A percentile compares a stretch with the other conserved stretches of the same genome.
Conservation (phyloP, 2,113 vertebrate species). For the Phrynosoma platyrhinos region DNA sequence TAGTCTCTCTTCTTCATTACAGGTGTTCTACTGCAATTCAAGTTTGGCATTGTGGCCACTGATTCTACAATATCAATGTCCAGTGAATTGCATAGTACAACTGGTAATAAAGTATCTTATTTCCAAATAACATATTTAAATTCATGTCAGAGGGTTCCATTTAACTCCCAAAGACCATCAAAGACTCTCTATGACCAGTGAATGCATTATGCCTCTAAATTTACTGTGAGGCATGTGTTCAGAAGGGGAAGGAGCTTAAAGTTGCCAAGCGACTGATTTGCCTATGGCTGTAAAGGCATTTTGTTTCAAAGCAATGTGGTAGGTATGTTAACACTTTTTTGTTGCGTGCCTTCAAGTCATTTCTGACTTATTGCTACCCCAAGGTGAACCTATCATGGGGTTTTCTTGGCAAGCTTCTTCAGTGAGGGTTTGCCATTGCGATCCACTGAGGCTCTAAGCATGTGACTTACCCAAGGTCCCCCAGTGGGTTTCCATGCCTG, state of each 20-base stretch:
- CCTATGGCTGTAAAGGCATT: neutral
- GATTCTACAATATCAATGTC: neutral
- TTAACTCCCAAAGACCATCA: neutral
- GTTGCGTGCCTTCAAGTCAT: too few species aligned
- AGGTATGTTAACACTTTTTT: neutral
- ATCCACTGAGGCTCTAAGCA: too few species aligned
- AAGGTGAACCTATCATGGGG: too few species aligned
- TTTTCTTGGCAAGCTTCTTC: too few species aligned
- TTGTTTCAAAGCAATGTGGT: neutral
- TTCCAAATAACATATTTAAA: neutral
- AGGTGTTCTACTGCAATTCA: neutral
- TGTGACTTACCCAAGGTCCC: too few species aligned
- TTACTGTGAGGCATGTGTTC: neutral
- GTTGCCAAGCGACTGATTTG: neutral
- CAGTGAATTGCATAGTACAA: neutral
- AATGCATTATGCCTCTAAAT: neutral
- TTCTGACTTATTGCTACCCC: too few species aligned
- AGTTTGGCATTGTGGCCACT: neutral
- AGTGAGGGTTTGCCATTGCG: too few species aligned
- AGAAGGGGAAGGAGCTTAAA: neutral
- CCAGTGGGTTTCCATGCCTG: too few species aligned
- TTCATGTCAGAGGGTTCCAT: too few species aligned
- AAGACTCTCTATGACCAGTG: constrained; percentile 2
- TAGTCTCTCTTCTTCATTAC: too few species aligned
- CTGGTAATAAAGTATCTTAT: neutral